A percentile compares a stretch with the other conserved stretches of the same genome.
Evolutionary conservation across 2,888 invertebrate species (phyloP).

Genomic region (Rhyacophila evoluta): DNA sequence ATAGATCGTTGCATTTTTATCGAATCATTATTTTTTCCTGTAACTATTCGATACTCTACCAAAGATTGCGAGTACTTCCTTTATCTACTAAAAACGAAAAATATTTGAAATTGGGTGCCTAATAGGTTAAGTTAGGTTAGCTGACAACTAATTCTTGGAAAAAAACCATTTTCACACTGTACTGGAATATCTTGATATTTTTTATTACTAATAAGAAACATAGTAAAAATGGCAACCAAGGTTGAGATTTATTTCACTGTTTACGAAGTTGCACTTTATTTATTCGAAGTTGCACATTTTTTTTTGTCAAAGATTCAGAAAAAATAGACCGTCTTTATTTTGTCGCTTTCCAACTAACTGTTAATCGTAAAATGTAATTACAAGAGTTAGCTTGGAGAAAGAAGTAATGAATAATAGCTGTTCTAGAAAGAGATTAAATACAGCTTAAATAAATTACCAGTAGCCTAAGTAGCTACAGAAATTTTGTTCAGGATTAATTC

Average conservation of each 20-base stretch:
- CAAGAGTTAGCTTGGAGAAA: not conserved
- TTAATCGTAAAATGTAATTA: not conserved
- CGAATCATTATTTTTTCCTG: not conserved
- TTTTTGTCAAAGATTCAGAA: not conserved
- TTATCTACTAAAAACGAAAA: no score
- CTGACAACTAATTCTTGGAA: no score
- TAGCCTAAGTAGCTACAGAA: not conserved
- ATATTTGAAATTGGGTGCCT: no score
- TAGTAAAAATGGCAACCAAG: no score
- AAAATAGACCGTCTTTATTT: not conserved
- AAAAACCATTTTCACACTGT: no score
- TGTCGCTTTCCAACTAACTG: not conserved
- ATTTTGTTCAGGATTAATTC: not conserved
- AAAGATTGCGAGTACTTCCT: no score
- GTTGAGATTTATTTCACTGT: no score
- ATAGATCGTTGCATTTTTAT: slow-evolving; percentile 2
- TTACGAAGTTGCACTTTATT: not conserved
- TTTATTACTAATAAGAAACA: no score
- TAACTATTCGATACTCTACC: no score
- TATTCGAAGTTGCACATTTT: not conserved
- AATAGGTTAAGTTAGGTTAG: no score
- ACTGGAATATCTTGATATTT: no score
- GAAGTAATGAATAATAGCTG: not conserved
- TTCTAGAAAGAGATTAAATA: not conserved
- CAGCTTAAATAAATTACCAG: not conserved